Evolutionary conservation across 2,888 invertebrate species (phyloP), one percentile per base, ranked within the genome.

Genomic region (Scrobipalpa costella): DNA sequence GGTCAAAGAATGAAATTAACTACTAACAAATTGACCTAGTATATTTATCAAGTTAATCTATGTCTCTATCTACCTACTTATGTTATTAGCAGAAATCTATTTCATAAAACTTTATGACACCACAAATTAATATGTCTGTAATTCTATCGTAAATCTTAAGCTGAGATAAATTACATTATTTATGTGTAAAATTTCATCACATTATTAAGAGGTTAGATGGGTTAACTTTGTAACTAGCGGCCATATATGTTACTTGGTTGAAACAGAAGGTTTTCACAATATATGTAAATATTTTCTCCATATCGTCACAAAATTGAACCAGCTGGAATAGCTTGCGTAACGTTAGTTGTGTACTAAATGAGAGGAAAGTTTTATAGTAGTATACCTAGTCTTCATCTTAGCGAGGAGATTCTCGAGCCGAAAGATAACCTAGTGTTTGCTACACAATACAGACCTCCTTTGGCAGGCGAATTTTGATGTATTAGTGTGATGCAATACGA

Each of bases 231-330:
- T 21, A 21, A 19, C 50, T 8, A 6, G n/a, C 44, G n/a, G 44
- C 44, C 19, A 50, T 50, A 11, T 21, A 3, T 33, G 33, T 1
- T 33, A 34, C 55, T 55, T 15, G 55, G 34, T 7, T 27, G 34
- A 55, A 55, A 55, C 55, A 33, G 11, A 55, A 55, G 55, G 27
- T 11, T 33, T 55, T 34, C 6, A n/a, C 33, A 55, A 34, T 19
- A 13, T 52, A 55, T 55, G 55, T 34, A 55, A 55, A 55, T 55
- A 6, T 1, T 13, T 34, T n/a, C 27, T 34, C 33, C 55, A 55
- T 55, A 55, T 55, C 55, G 55, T 27, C 15, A 27, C 55, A 5
- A 55, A 34, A 15, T 55, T 55, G 55, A 27, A 55, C 33, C 44
- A 44, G 15, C 44, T 34, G 8, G 55, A 34, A 34, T 55, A 33